Percentiles rank a stretch among this genome's conserved stretches.
These are phyloP conservation scores for Crossaster papposus DNA, from an alignment of 53 echinoderm and acorn worm species.

Conservation along the genomic window DNA sequence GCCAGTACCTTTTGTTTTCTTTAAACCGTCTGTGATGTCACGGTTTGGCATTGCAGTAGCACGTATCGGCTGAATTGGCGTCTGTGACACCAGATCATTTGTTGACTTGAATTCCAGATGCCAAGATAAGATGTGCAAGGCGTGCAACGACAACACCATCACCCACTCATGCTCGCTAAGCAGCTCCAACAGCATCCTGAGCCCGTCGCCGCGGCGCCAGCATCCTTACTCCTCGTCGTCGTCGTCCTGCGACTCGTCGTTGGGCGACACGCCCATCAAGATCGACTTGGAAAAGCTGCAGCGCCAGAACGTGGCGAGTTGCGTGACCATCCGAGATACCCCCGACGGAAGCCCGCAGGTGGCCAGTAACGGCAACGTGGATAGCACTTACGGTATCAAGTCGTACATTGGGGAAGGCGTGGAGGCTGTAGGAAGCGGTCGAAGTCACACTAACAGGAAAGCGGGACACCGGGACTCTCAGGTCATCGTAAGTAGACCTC, in stretches of 20 bases:
- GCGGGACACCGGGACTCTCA: constrained; percentile 31
- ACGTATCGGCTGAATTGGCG: too few species aligned
- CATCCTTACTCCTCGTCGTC: constrained; percentile 67
- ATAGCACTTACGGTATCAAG: constrained; percentile 33
- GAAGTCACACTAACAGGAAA: constrained; percentile 41
- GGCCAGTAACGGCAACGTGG: not conserved
- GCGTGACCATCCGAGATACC: constrained; percentile 91
- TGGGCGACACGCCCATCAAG: constrained; percentile 67
- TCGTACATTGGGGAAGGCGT: constrained; percentile 10
- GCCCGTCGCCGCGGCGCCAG: constrained; percentile 78
- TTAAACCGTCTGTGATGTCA: too few species aligned
- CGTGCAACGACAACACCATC: constrained; percentile 92
- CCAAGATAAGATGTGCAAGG: constrained; percentile 88
- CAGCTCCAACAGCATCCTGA: constrained; percentile 89
- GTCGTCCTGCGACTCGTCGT: constrained; percentile 76
- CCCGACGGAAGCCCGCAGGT: constrained; percentile 67
- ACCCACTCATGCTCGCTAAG: constrained; percentile 96
- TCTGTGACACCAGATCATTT: too few species aligned
- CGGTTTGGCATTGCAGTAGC: too few species aligned
- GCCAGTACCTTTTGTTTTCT: too few species aligned
- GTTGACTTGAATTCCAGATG: constrained; percentile 80
- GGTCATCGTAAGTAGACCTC: constrained; percentile 52
- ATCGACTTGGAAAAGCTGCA: constrained; percentile 67
- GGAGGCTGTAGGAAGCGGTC: constrained; percentile 10
- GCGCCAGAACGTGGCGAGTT: constrained; percentile 81